Evolutionary conservation across 1,140 invertebrate species (phyloP).

Genomic region (Zaprionus kolodkinae): DNA sequence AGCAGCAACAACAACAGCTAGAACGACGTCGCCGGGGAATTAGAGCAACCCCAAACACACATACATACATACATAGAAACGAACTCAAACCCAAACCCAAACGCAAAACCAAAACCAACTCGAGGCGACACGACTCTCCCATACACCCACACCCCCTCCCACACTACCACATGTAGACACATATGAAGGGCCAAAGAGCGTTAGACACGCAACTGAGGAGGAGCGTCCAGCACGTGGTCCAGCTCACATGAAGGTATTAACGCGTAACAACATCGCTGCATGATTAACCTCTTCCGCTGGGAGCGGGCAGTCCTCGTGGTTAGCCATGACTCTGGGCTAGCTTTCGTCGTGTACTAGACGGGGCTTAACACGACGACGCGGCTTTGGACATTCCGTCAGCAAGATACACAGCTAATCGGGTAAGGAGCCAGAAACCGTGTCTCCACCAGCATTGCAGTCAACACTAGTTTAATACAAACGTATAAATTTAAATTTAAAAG

Average conservation of each 20-base stretch:
- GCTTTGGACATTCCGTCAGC: slow-evolving; percentile 10
- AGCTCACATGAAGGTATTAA: slow-evolving; percentile 84
- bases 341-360: slow-evolving; percentile 45
- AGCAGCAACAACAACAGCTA: slow-evolving; percentile 51
- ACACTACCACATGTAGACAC: slow-evolving; percentile 8
- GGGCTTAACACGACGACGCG: slow-evolving; percentile 23
- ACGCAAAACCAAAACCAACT: slow-evolving; percentile 14
- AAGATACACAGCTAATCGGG: slow-evolving; percentile 30
- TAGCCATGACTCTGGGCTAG: slow-evolving; percentile 50
- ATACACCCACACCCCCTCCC: slow-evolving; percentile 20
- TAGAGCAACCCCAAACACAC: slow-evolving; percentile 68
- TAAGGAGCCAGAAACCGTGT: background rate
- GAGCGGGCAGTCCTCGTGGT: slow-evolving; percentile 31
- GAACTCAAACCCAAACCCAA: slow-evolving; percentile 8
- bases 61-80: slow-evolving; percentile 24
- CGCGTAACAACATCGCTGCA: slow-evolving; percentile 83
- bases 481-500: background rate
- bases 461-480: background rate
- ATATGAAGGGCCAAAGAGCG: slow-evolving; percentile 50
- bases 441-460: slow-evolving; percentile 3
- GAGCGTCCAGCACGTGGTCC: slow-evolving; percentile 76
- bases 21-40: slow-evolving; percentile 44
- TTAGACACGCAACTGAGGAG: slow-evolving; percentile 66
- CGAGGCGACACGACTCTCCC: slow-evolving; percentile 30
- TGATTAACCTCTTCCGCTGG: slow-evolving; percentile 75